phyloP scores from a whole-genome alignment of 1,140 invertebrate genomes.

The Aphaenogaster rudis region DNA sequence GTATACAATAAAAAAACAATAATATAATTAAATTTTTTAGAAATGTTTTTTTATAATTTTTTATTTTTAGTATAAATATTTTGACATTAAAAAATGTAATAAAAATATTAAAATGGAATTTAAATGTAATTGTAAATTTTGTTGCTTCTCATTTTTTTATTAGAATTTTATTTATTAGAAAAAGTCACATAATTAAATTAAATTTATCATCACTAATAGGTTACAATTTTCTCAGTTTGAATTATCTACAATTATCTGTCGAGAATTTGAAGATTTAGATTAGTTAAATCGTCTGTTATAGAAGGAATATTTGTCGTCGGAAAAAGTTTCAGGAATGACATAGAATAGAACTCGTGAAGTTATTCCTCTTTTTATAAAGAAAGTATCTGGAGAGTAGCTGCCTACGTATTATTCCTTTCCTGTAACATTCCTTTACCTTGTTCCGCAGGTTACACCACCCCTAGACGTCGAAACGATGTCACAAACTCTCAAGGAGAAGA shows the following conservation, averaged over 20 bases:
- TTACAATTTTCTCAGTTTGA: background rate
- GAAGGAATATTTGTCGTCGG: background rate
- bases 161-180: background rate
- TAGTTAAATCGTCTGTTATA: constrained; percentile 9
- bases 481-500: constrained; percentile 94
- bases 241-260: background rate
- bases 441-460: constrained; percentile 90
- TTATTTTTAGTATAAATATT: constrained; percentile 24
- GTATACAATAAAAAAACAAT: too few species aligned
- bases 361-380: background rate
- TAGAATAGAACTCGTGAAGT: background rate
- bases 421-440: constrained; percentile 23
- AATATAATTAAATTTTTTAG: background rate
- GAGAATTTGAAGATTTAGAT: background rate
- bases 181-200: background rate
- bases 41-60: background rate
- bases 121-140: background rate
- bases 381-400: background rate
- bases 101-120: constrained; percentile 2
- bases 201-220: constrained; percentile 9
- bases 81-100: background rate
- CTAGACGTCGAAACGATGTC: constrained; percentile 93
- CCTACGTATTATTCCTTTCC: background rate
- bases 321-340: background rate
- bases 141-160: background rate